Percentiles rank a stretch among this genome's conserved stretches.
Evolutionary conservation across 2,113 vertebrate species (phyloP).

Genomic region (Dasyurus viverrinus): DNA sequence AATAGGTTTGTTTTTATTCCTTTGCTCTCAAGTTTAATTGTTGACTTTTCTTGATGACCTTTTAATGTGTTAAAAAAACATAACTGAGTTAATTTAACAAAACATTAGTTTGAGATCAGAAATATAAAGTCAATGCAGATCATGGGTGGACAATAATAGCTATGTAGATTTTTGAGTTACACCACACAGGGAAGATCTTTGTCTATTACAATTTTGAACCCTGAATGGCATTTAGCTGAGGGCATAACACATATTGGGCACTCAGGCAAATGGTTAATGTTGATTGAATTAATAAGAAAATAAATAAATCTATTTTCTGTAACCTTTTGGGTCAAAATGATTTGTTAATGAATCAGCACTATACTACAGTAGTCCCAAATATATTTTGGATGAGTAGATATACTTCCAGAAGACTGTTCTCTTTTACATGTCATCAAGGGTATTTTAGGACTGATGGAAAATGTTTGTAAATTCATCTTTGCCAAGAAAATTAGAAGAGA

Average conservation of each 20-base stretch:
- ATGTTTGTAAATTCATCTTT: neutral
- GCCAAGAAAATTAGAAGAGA: neutral
- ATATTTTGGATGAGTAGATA: neutral
- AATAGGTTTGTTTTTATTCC: neutral
- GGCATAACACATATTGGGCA: neutral
- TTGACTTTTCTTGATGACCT: slow-evolving; percentile 27
- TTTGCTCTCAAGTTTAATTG: neutral
- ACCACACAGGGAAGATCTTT: neutral
- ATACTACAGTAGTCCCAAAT: neutral
- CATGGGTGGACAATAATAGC: neutral
- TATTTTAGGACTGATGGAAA: neutral
- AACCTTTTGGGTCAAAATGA: neutral
- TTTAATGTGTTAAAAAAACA: neutral
- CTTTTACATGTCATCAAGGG: neutral
- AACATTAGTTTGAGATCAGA: neutral
- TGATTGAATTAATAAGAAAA: neutral
- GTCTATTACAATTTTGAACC: neutral
- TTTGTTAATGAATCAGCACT: neutral
- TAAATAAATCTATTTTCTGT: neutral
- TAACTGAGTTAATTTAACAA: slow-evolving; percentile 3
- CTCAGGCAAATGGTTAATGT: neutral
- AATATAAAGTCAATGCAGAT: neutral
- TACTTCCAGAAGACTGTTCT: neutral
- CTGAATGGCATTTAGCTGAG: neutral
- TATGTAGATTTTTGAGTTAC: neutral